Percentiles rank a stretch among this genome's conserved stretches.
These are phyloP conservation scores for Amphilophus citrinellus DNA, from an alignment of 2,113 vertebrate genomes.

Conservation along the genomic window DNA sequence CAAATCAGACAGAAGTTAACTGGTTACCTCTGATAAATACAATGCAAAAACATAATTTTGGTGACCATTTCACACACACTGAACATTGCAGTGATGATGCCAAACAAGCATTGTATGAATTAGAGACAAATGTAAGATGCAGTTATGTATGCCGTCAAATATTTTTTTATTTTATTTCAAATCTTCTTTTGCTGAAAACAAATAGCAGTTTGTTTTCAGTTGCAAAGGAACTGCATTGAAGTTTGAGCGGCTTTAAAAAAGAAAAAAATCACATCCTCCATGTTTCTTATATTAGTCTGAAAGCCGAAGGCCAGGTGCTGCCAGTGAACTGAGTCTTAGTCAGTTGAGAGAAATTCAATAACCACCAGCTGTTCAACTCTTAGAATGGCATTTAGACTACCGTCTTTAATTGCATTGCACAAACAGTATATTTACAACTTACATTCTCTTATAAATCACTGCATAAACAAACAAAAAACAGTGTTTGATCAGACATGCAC, in stretches of 20 bases:
- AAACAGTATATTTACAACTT: not conserved
- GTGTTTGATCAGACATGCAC: not conserved
- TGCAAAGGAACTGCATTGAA: not conserved
- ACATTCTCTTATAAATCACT: not conserved
- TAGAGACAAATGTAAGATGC: not conserved
- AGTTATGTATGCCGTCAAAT: not conserved
- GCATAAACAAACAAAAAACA: not conserved
- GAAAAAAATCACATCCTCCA: not conserved
- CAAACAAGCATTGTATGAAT: not conserved
- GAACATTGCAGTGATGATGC: not conserved
- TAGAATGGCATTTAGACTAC: not conserved
- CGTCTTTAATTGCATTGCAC: not conserved
- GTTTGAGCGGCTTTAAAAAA: not conserved
- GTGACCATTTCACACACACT: not conserved
- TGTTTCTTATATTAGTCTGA: not conserved
- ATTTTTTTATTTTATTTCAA: not conserved
- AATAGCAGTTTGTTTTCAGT: not conserved
- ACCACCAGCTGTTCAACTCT: conserved; percentile 1
- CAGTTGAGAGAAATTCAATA: not conserved
- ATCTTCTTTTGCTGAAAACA: not conserved
- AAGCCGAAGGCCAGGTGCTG: not conserved
- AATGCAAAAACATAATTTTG: no score
- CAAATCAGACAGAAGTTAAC: not conserved
- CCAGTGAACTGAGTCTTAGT: conserved; percentile 1
- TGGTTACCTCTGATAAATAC: not conserved